These are phyloP conservation scores for Parus major DNA, from an alignment of 2,113 vertebrate genomes.

Conservation along the genomic window DNA sequence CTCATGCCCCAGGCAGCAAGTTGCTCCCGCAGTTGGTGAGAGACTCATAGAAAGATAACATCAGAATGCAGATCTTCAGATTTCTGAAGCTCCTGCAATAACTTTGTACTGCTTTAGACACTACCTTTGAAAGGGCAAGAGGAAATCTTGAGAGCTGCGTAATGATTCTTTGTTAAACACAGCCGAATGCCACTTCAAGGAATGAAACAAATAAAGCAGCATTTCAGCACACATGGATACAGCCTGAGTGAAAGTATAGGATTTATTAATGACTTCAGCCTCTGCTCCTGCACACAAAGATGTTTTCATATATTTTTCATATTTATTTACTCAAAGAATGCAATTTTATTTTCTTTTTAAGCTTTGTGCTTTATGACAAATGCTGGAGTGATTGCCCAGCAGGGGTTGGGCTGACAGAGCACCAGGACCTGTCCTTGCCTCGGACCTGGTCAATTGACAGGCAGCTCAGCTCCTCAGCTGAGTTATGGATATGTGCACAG, in stretches of 20 bases:
- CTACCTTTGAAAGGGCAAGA: not conserved
- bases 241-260: not conserved
- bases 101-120: not conserved
- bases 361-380: not conserved
- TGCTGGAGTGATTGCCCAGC: not conserved
- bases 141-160: not conserved
- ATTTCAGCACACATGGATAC: not conserved
- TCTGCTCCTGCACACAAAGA: not conserved
- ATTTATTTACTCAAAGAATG: not conserved
- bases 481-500: not conserved
- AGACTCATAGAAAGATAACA: not conserved
- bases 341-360: not conserved
- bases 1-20: constrained; percentile 10
- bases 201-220: not conserved
- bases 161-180: not conserved
- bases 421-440: not conserved
- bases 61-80: not conserved
- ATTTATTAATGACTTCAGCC: not conserved
- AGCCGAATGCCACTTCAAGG: not conserved
- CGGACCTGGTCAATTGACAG: not conserved
- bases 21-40: not conserved
- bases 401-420: not conserved
- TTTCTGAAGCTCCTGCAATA: not conserved
- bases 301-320: not conserved
- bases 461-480: not conserved